Conservation (phyloP, 2,113 vertebrate species). For the Cariama cristata region DNA sequence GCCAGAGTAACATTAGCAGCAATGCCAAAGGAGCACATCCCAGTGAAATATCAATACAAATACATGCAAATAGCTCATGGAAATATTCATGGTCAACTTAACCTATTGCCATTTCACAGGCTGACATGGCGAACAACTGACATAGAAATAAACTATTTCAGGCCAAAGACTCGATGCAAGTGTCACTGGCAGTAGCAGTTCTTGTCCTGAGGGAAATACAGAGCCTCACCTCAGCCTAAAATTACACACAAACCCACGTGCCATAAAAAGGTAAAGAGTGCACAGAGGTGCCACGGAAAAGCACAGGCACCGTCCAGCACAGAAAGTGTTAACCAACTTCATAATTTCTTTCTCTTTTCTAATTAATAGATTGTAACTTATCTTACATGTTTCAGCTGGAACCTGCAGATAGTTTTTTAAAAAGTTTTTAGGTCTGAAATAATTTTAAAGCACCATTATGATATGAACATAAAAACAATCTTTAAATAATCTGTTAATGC, state of each 20-base stretch:
- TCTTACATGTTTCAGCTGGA: background rate
- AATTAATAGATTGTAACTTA: background rate
- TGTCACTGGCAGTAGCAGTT: background rate
- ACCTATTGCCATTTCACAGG: background rate
- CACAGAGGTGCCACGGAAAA: background rate
- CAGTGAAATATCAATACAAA: background rate
- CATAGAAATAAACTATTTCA: background rate
- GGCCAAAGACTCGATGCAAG: fast-evolving
- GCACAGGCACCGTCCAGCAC: background rate
- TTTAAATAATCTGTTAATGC: background rate
- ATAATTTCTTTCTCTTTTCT: background rate
- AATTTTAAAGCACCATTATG: background rate
- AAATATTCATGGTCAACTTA: background rate
- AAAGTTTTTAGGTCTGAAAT: background rate
- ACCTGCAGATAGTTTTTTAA: background rate
- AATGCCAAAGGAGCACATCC: background rate
- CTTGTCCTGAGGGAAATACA: background rate
- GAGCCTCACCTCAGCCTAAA: background rate
- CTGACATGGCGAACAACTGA: background rate
- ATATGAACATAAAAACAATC: background rate
- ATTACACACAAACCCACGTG: background rate
- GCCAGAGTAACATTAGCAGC: background rate
- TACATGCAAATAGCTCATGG: background rate
- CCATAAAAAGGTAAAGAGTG: background rate
- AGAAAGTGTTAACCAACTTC: background rate